Conservation (phyloP, 1,140 invertebrate genomes). For the Tetramorium parvispinum region DNA sequence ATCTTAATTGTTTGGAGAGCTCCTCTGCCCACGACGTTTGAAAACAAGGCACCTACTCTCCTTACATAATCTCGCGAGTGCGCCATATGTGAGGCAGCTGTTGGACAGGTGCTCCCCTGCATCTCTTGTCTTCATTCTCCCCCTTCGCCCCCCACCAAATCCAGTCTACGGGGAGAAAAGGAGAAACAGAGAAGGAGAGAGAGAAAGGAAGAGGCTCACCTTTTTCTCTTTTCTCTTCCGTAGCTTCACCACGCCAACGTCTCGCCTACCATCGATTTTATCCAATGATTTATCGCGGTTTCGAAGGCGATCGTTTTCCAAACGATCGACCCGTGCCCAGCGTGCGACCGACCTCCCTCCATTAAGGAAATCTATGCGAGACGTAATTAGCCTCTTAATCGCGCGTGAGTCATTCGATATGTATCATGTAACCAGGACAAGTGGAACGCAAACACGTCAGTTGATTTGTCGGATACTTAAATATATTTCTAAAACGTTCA, state of each 20-base stretch:
- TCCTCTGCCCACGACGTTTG: not conserved
- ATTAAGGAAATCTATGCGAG: not conserved
- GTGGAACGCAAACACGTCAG: not conserved
- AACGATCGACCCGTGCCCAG: not conserved
- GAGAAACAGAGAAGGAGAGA: not conserved
- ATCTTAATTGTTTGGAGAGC: conserved; percentile 22
- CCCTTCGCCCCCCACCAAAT: conserved; percentile 23
- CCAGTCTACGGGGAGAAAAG: conserved; percentile 1
- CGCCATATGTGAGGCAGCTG: conserved; percentile 74
- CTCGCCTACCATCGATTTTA: conserved; percentile 64
- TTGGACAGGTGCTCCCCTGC: conserved; percentile 72
- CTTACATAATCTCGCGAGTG: conserved; percentile 70
- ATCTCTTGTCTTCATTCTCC: conserved; percentile 60
- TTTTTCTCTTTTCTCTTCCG: conserved; percentile 16
- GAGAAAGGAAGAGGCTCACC: not conserved
- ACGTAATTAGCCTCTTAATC: conserved; percentile 3
- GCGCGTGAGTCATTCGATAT: not conserved
- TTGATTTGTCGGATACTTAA: not conserved
- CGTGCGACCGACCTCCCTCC: conserved; percentile 9
- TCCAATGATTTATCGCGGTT: conserved; percentile 71
- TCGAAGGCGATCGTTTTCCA: conserved; percentile 1
- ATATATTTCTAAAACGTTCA: not conserved
- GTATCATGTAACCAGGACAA: not conserved
- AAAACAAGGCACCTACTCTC: conserved; percentile 66
- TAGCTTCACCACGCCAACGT: conserved; percentile 17